Conservation (phyloP, 2,888 invertebrate genomes). For the Unio pictorum region DNA sequence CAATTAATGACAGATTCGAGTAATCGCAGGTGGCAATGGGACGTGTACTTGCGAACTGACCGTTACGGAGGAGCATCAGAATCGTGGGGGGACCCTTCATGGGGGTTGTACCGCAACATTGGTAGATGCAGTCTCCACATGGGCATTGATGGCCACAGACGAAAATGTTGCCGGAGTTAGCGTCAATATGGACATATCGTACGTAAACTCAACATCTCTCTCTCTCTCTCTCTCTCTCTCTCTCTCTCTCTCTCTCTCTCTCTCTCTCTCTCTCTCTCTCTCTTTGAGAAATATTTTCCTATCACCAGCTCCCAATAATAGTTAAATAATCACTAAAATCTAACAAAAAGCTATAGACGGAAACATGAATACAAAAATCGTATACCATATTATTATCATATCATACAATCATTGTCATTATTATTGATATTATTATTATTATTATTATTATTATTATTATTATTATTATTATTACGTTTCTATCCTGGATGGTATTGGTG, state of each 20-base stretch:
- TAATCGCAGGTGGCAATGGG: slow-evolving; percentile 76
- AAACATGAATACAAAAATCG: no score
- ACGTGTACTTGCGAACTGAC: slow-evolving; percentile 83
- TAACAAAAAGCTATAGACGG: no score
- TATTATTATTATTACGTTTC: no score
- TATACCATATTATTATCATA: no score
- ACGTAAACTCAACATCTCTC: slow-evolving; percentile 62
- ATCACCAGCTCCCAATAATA: no score
- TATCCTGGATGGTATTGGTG: no score
- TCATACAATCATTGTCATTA: no score
- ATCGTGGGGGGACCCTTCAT: slow-evolving; percentile 83
- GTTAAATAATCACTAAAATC: no score
- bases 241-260: neutral
- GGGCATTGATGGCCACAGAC: slow-evolving; percentile 81
- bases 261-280: neutral
- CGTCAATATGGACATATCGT: slow-evolving; percentile 87
- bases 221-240: neutral
- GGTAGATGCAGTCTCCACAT: slow-evolving; percentile 84
- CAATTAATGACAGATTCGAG: slow-evolving; percentile 31
- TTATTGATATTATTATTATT: no score
- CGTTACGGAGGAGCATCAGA: slow-evolving; percentile 83
- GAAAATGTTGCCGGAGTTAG: slow-evolving; percentile 83
- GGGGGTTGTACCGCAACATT: slow-evolving; percentile 89
- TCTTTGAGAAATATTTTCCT: no score
- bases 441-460: no score